Conservation (phyloP, 2,797 vertebrate species). For the Muscicapa comitata region DNA sequence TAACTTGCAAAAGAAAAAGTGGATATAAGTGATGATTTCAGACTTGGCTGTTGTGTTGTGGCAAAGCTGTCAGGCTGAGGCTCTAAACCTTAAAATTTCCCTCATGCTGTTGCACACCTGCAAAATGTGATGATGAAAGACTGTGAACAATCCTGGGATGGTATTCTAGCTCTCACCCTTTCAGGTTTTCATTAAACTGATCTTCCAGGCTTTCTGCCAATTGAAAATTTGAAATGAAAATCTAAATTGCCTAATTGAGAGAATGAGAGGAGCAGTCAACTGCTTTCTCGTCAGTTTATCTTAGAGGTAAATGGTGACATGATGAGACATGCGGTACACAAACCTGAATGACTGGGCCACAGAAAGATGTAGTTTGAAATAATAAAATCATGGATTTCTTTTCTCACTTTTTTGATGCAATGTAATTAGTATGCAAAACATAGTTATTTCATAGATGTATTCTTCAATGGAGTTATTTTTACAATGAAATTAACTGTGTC, state of each 20-base stretch:
- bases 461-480: neutral
- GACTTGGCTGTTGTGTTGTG: neutral
- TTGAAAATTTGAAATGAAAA: slow-evolving; percentile 25
- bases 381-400: neutral
- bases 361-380: neutral
- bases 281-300: neutral
- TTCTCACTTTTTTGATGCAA: neutral
- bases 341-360: neutral
- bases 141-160: slow-evolving; percentile 34
- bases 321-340: neutral
- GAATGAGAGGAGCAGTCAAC: neutral
- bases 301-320: neutral
- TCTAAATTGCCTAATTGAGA: neutral
- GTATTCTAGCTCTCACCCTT: neutral
- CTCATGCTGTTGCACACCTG: neutral
- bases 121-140: slow-evolving; percentile 1
- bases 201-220: slow-evolving; percentile 34
- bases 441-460: neutral
- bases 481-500: neutral
- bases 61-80: slow-evolving; percentile 16
- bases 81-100: slow-evolving; percentile 4
- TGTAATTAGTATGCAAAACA: neutral
- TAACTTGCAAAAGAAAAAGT: slow-evolving; percentile 38
- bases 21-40: slow-evolving; percentile 20
- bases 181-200: slow-evolving; percentile 18